Evolutionary conservation across 2,113 vertebrate genomes (phyloP).

Genomic region (Aldabrachelys gigantea): DNA sequence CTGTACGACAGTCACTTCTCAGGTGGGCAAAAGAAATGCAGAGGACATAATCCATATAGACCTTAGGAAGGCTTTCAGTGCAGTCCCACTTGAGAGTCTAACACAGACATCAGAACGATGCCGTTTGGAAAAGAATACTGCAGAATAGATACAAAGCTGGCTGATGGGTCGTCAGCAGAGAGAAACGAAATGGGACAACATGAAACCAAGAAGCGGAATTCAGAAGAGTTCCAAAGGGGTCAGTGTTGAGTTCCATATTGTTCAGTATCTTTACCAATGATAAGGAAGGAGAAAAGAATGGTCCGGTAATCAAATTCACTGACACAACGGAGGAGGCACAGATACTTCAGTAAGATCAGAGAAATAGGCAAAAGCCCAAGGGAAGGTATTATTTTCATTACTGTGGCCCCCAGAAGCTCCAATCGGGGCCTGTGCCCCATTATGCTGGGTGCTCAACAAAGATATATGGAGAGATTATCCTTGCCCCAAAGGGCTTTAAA

Average conservation of each 20-base stretch:
- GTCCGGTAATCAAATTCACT: rapidly evolving
- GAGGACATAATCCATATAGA: not conserved
- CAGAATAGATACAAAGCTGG: not conserved
- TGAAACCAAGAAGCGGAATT: not conserved
- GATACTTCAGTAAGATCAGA: not conserved
- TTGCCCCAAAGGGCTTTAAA: not conserved
- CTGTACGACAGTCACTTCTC: not conserved
- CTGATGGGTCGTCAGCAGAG: not conserved
- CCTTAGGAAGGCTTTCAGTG: not conserved
- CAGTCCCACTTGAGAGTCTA: not conserved
- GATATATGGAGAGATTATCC: not conserved
- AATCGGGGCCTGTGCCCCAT: not conserved
- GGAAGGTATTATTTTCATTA: not conserved
- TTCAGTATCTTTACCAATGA: not conserved
- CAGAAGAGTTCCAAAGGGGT: not conserved
- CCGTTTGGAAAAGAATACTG: not conserved
- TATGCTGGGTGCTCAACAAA: rapidly evolving
- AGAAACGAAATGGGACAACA: not conserved
- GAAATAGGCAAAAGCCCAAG: not conserved
- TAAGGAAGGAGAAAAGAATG: not conserved
- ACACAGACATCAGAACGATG: not conserved
- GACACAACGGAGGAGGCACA: not conserved
- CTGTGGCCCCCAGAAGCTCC: not conserved
- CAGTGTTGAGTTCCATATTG: rapidly evolving
- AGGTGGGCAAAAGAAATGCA: not conserved